A percentile compares a stretch with the other conserved stretches of the same genome.
Evolutionary conservation across 2,888 invertebrate species (phyloP).

Genomic region (Slavum lentiscoides): DNA sequence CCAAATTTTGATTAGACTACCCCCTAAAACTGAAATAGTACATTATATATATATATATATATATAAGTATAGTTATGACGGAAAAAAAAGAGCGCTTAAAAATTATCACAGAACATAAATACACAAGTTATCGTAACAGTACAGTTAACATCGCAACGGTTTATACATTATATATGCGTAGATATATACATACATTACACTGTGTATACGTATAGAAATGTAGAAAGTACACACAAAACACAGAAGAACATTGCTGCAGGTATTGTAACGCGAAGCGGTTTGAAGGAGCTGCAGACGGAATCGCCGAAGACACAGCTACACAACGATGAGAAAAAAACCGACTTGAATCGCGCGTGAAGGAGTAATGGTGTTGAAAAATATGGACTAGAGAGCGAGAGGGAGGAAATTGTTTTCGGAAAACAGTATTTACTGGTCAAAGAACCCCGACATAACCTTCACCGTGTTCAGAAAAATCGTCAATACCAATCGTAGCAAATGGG

Average conservation of each 20-base stretch:
- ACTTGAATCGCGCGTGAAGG: too few species aligned
- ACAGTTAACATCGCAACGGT: neutral
- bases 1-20: constrained; percentile 48
- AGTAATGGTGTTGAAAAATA: too few species aligned
- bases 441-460: too few species aligned
- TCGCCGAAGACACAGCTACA: too few species aligned
- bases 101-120: constrained; percentile 50
- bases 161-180: neutral
- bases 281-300: too few species aligned
- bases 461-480: too few species aligned
- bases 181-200: neutral
- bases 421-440: too few species aligned
- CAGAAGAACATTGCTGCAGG: neutral
- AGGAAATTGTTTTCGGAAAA: too few species aligned
- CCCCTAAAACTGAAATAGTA: constrained; percentile 27
- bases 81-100: constrained; percentile 35
- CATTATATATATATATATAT: constrained; percentile 3
- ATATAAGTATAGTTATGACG: neutral
- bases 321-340: too few species aligned
- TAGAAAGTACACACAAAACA: neutral
- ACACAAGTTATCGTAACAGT: neutral
- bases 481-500: too few species aligned
- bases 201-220: neutral
- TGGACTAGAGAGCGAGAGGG: too few species aligned
- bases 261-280: too few species aligned